These are phyloP conservation scores for Sarotherodon lohbergeri DNA, from an alignment of 2,113 vertebrate species.

Conservation along the genomic window DNA sequence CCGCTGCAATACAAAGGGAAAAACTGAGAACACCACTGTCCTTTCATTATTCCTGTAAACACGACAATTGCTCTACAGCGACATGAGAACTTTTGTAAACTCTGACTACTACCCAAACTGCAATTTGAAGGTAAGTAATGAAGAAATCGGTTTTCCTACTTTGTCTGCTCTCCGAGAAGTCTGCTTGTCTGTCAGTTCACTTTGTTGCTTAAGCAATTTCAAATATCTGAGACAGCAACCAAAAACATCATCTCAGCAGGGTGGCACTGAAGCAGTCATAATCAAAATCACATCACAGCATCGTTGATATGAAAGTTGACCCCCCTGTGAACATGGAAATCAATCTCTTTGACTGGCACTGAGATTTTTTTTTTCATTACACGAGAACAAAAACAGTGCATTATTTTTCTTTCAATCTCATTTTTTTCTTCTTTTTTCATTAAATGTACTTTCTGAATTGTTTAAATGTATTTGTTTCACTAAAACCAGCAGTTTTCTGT, in stretches of 20 bases:
- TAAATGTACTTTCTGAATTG: conserved; percentile 5
- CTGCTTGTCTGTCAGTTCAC: conserved; percentile 17
- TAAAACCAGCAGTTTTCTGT: background rate
- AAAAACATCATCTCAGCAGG: conserved; percentile 68
- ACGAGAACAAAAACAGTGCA: conserved; percentile 30
- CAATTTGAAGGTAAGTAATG: conserved; percentile 22
- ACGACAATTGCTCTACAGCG: conserved; percentile 22
- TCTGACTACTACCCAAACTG: background rate
- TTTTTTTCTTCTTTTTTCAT: conserved; percentile 1
- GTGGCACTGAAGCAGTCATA: conserved; percentile 65
- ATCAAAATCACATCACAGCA: conserved; percentile 71
- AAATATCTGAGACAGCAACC: conserved; percentile 57
- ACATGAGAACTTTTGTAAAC: conserved; percentile 36
- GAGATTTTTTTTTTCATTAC: conserved; percentile 29
- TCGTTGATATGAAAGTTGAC: conserved; percentile 73
- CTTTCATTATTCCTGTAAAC: conserved; percentile 59
- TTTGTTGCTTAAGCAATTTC: conserved; percentile 57
- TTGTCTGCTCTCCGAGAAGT: background rate
- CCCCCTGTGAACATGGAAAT: conserved; percentile 69
- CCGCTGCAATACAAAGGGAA: conserved; percentile 44
- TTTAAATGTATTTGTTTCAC: background rate
- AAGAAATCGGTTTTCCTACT: background rate
- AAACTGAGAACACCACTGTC: conserved; percentile 40
- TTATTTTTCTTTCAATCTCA: conserved; percentile 21
- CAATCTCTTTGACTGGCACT: conserved; percentile 74